Conservation (phyloP, 2,797 vertebrate genomes). For the Loriculus beryllinus region DNA sequence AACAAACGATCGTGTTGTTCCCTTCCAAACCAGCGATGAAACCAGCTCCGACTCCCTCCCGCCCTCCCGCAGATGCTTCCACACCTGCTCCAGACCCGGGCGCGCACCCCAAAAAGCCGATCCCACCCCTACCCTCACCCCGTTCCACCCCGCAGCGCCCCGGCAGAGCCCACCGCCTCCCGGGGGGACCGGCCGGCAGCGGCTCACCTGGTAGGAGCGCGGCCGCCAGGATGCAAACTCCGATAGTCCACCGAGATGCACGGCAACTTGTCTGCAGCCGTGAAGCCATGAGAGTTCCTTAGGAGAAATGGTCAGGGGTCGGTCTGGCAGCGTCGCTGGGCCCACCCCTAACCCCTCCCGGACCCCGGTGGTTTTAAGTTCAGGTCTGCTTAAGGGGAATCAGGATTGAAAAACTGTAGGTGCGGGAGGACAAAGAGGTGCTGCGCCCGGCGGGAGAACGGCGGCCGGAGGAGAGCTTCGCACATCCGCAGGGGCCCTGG, state of each 20-base stretch:
- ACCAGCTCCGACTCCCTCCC: not conserved
- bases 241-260: constrained; percentile 73
- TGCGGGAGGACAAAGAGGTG: constrained; percentile 13
- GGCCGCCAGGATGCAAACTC: constrained; percentile 67
- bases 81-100: constrained; percentile 17
- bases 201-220: constrained; percentile 75
- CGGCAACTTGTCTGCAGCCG: constrained; percentile 62
- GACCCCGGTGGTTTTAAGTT: not conserved
- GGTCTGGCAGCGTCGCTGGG: constrained; percentile 38
- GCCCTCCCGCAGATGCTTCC: constrained; percentile 22
- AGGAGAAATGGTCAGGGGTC: constrained; percentile 39
- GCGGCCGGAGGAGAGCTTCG: not conserved
- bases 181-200: not conserved
- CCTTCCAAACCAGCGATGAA: not conserved
- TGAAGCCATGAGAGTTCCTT: constrained; percentile 72
- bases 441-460: not conserved
- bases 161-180: not conserved
- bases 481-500: not conserved
- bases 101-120: not conserved
- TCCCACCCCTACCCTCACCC: not conserved
- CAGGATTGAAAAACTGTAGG: not conserved
- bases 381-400: not conserved
- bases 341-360: not conserved
- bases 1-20: constrained; percentile 38
- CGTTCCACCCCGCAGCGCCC: not conserved